These are phyloP conservation scores for Diorhabda elongata DNA, from an alignment of 1,140 invertebrate species.

Conservation along the genomic window DNA sequence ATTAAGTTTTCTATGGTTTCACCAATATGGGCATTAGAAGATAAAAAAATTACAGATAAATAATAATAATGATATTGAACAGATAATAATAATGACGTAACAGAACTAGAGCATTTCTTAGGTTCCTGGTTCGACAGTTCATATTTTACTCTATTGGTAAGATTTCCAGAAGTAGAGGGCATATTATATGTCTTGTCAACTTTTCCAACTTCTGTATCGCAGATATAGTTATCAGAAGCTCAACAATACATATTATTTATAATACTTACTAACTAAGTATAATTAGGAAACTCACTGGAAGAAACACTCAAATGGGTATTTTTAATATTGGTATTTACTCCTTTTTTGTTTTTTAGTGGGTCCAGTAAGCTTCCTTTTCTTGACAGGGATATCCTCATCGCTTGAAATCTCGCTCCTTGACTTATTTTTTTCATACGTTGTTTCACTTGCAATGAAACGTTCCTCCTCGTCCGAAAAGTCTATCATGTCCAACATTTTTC, in stretches of 20 bases:
- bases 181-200: neutral
- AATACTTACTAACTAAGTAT: neutral
- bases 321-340: no score
- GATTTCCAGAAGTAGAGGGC: neutral
- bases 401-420: no score
- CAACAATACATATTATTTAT: neutral
- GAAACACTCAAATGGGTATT: neutral
- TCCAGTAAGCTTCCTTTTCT: no score
- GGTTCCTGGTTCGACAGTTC: neutral
- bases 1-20: neutral
- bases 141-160: neutral
- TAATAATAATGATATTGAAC: no score
- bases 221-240: neutral
- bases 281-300: neutral
- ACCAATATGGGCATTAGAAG: neutral
- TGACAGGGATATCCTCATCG: no score
- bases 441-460: no score
- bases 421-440: no score
- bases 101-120: neutral
- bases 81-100: neutral
- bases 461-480: no score
- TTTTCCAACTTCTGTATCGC: neutral
- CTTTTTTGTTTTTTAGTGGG: no score
- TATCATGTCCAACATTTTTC: no score
- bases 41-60: neutral